phyloP scores from a whole-genome alignment of 2,888 invertebrate genomes.

The Limnephilus rhombicus region DNA sequence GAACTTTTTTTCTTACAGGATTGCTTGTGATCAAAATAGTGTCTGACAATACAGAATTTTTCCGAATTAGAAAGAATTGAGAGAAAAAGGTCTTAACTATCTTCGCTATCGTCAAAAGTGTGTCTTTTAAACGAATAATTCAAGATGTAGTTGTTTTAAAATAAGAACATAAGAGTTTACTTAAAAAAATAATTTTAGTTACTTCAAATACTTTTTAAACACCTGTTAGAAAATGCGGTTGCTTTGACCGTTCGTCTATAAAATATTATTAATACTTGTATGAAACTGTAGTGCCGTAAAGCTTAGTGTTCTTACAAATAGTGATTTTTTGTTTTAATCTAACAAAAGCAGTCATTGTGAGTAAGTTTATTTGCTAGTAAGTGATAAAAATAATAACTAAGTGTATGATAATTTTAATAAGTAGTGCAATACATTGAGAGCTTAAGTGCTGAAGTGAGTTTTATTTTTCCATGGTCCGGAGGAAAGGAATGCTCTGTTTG shows the following conservation, averaged over 20 bases:
- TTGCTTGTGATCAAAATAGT: not conserved
- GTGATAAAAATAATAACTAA: not conserved
- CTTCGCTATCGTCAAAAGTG: not conserved
- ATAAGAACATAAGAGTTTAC: not conserved
- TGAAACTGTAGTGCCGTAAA: not conserved
- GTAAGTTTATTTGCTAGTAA: not conserved
- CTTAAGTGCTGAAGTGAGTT: not conserved
- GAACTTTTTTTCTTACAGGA: not conserved
- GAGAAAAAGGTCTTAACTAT: not conserved
- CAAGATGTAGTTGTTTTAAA: not conserved
- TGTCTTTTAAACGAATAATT: not conserved
- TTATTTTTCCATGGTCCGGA: not conserved
- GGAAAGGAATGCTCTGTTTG: not conserved
- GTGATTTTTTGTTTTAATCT: not conserved
- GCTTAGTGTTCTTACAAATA: not conserved
- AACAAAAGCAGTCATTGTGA: not conserved
- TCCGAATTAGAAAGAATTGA: not conserved
- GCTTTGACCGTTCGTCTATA: not conserved
- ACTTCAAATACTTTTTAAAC: not conserved
- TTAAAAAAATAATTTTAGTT: not conserved
- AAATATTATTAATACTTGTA: not conserved
- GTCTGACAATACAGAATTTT: not conserved
- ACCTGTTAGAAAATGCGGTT: not conserved
- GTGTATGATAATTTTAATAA: not conserved
- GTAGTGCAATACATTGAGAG: not conserved